Evolutionary conservation across 2,797 vertebrate genomes (phyloP), one percentile per base, ranked within the genome.

Genomic region (Trematomus bernacchii): DNA sequence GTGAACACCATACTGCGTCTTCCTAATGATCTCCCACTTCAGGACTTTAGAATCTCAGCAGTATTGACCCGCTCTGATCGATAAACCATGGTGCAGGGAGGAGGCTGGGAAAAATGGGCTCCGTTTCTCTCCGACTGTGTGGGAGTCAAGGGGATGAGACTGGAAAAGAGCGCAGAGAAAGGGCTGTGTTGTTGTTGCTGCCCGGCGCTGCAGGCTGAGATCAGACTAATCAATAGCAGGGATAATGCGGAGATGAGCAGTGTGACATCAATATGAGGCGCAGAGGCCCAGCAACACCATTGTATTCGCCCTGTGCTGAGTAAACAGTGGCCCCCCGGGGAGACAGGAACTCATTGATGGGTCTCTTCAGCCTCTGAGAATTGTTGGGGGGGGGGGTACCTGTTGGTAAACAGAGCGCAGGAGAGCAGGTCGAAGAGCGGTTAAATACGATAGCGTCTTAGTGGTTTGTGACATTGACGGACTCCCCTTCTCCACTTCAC

Each of bases 171-270:
- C 57, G 15, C 13, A 19, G 21, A 55, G 48, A 44, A 66, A 47
- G 30, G 69, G 66, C 73, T 58, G 57, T 64, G 72, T 84, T 85
- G 71, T 85, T 85, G 71, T 82, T 86, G 87, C 52, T 83, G 57
- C 50, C 33, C 68, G 57, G 67, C 5, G 54, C 89, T 83, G 10
- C 81, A 48, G 82, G 81, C 85, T 94, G 85, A 94, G 91, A 82
- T 91, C 73, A 89, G 93, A 93, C 79, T 84, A 92, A 76, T 93
- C 87, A 90, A 91, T 91, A 90, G 76, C 74, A 84, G 76, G 82
- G 83, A 80, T 91, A 86, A 89, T 64, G 84, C 87, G 86, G 87
- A 84, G 93, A 87, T 86, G 88, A 87, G 84, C 69, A 75, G 69
- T 76, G 88, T 86, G 82, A 90, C 73, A 27, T 92, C 90, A 90